A percentile compares a stretch with the other conserved stretches of the same genome.
phyloP scores from a whole-genome alignment of 1,140 invertebrate species.

The Phenacoccus solenopsis region DNA sequence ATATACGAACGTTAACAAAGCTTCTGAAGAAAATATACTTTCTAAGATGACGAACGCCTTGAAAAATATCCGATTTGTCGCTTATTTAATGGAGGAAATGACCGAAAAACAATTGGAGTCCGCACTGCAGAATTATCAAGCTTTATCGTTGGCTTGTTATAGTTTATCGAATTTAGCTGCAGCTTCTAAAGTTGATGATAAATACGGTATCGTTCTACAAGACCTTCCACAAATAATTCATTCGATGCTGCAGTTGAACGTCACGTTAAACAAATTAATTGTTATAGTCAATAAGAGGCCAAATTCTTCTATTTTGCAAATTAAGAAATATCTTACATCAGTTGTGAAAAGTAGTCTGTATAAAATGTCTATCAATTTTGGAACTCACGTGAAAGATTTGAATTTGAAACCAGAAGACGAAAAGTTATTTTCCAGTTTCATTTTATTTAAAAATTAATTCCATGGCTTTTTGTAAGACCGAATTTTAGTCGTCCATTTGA shows the following conservation, averaged over 20 bases:
- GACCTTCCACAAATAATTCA: slow-evolving; percentile 55
- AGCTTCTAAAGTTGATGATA: slow-evolving; percentile 56
- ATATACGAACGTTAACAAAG: neutral
- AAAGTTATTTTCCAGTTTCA: slow-evolving; percentile 21
- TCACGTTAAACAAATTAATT: slow-evolving; percentile 52
- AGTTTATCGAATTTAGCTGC: slow-evolving; percentile 51
- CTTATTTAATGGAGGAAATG: slow-evolving; percentile 8
- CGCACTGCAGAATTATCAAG: slow-evolving; percentile 45
- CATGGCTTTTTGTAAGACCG: neutral
- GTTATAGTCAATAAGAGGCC: slow-evolving; percentile 29
- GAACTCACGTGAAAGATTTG: slow-evolving; percentile 51
- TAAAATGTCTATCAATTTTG: slow-evolving; percentile 52
- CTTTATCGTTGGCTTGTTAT: slow-evolving; percentile 54
- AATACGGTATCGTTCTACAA: slow-evolving; percentile 64
- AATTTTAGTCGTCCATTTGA: neutral
- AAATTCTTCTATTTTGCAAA: slow-evolving; percentile 45
- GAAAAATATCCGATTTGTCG: neutral
- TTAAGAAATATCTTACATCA: slow-evolving; percentile 42
- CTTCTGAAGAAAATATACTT: neutral
- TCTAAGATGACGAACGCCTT: neutral
- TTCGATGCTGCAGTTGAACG: slow-evolving; percentile 48
- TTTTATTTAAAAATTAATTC: neutral
- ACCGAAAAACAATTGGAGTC: neutral
- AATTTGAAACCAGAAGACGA: slow-evolving; percentile 33
- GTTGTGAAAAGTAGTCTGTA: slow-evolving; percentile 60